Evolutionary conservation across 2,797 vertebrate species (phyloP), one percentile per base, ranked within the genome.

Genomic region (Propithecus perrieri): DNA sequence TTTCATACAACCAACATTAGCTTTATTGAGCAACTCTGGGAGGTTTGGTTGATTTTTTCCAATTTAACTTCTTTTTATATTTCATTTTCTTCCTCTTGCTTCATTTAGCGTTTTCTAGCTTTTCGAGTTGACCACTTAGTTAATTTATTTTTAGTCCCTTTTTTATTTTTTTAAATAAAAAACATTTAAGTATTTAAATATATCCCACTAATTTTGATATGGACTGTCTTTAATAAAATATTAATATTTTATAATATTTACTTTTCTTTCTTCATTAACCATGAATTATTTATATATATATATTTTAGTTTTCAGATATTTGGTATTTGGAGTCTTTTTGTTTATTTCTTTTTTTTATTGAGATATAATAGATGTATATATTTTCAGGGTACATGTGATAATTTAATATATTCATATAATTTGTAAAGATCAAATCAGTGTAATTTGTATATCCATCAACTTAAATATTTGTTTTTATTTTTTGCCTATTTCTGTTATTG

Each of bases 51-150:
- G 57, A 2, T 7, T 71, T 59, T 57, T 89, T 38, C 33, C 38
- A 50, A 78, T 97, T 83, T 57, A 81, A 15, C 38, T 63, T 86
- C 18, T 87, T 87, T 96, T 96, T 78, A 38, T 72, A 46, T 78
- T 78, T 84, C 46, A 50, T 78, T 67, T 94, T 65, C 26, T 74
- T 74, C 43, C 20, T 89, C 26, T 84, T 59, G 20, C 22, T 84
- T 84, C 41, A 50, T 80, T 69, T 67, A 17, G 4, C 1, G 35
- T 74, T 80, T 75, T 85, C 20, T 86, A 79, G 17, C 35, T 79
- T 85, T 74, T 24, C 38, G 30, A 30, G 30, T 86, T 93, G 7
- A 59, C 61, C 12, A 55, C 9, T 69, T 88, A 67, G 4, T 57
- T 57, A 53, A 50, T 65, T 72, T 83, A 41, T 48, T 46, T 90